These are phyloP conservation scores for Ramphastos sulfuratus DNA, from an alignment of 2,113 vertebrate genomes.

Conservation along the genomic window DNA sequence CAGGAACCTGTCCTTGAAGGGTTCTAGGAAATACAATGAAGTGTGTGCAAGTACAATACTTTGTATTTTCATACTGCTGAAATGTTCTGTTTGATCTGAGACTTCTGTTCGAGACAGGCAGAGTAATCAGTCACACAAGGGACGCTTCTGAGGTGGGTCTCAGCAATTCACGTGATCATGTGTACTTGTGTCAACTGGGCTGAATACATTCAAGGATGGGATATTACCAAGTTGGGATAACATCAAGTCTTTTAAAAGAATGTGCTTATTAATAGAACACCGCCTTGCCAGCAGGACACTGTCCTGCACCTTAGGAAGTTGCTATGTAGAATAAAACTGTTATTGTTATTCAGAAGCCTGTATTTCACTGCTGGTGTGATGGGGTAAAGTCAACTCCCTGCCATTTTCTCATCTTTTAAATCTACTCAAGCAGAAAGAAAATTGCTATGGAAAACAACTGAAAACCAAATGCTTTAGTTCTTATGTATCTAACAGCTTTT, in stretches of 20 bases:
- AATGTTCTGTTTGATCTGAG: not conserved
- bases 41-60: accelerated
- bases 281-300: not conserved
- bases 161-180: accelerated
- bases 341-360: not conserved
- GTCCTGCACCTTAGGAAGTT: not conserved
- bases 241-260: not conserved
- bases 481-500: not conserved
- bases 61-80: not conserved
- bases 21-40: not conserved
- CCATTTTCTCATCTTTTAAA: not conserved
- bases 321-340: not conserved
- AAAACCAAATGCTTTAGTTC: not conserved
- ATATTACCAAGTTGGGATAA: not conserved
- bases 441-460: not conserved
- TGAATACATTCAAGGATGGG: not conserved
- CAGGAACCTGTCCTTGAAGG: not conserved
- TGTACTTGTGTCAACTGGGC: accelerated
- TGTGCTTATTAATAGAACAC: not conserved
- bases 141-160: not conserved
- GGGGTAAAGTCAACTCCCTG: not conserved
- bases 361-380: not conserved
- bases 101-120: not conserved
- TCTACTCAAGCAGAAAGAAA: not conserved
- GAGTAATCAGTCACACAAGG: not conserved